Conservation (phyloP, 2,797 vertebrate species). For the Mus spretus region DNA sequence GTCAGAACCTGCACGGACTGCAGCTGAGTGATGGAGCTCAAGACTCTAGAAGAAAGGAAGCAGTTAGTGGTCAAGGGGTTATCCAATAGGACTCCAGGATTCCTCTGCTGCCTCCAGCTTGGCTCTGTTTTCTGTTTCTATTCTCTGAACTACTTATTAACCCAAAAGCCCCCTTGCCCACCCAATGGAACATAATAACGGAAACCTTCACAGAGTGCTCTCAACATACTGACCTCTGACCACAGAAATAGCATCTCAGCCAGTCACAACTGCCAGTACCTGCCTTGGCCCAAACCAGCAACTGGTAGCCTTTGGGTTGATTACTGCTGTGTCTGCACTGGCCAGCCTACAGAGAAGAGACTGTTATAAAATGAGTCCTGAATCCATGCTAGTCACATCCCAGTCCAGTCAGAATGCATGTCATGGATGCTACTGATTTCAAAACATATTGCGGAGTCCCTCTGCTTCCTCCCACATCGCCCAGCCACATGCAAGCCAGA, state of each 20-base stretch:
- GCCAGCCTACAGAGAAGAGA: neutral
- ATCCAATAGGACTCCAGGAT: neutral
- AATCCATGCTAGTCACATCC: slow-evolving; percentile 17
- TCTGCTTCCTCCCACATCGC: neutral
- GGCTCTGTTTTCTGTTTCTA: neutral
- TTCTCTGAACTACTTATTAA: neutral
- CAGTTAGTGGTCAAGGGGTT: fast-evolving
- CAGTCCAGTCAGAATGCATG: neutral
- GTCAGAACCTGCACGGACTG: neutral
- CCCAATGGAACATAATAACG: neutral
- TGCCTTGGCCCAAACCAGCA: neutral
- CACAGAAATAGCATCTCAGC: neutral
- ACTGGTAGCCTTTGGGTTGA: neutral
- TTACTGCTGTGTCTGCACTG: neutral
- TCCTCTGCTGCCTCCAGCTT: neutral
- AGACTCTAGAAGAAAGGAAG: neutral
- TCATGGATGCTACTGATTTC: neutral
- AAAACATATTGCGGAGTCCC: neutral
- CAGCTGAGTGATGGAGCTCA: neutral
- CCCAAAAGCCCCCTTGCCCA: neutral
- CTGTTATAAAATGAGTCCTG: neutral
- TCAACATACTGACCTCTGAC: neutral
- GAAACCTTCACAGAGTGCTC: neutral
- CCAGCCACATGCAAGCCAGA: neutral
- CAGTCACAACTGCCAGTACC: neutral